Base-by-base conservation (phyloP, 2,113 vertebrate species). In the Columbina picui region DNA sequence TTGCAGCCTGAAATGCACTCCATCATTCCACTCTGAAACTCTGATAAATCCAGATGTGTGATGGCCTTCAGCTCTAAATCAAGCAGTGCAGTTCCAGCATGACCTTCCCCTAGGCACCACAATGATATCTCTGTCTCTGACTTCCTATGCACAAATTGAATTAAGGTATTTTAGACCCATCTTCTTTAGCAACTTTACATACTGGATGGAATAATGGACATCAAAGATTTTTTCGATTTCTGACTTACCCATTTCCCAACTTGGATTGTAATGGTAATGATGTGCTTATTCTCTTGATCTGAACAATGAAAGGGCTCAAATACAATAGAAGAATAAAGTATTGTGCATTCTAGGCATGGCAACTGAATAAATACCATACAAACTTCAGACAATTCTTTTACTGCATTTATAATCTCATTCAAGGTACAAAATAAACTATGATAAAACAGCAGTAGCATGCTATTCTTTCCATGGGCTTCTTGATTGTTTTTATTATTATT, bases 81-180 rank as follows among this genome's bases (percentile, higher is more conserved):
- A 97, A 78, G 34, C 65, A 91, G 56, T 82, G 70, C 47, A 82
- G 76, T 91, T 96, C 73, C 71, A 78, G 36, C 38, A 41, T n/a
- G 80, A 96, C 90, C 90, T 97, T 97, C 92, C 97, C 90, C 19
- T 41, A 53, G 84, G 89, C 68, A 68, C 14, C 60, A 29, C 49
- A 71, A 16, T 19, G 70, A 73, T 52, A 77, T 11, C 34, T 60
- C 43, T n/a, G 7, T 26, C 39, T 88, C 47, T 78, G 57, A 59
- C 38, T 95, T 87, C 45, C 21, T 55, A 29, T 2, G 3, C 7
- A 73, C 47, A 94, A 86, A 86, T 41, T 64, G 41, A 91, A 71
- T 65, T 16, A 78, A 84, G 41, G 15, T 57, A 36, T 17, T 91
- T 84, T 27, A 75, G 23, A 63, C 6, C 50, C 4, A 6, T 76